Conservation (phyloP, 2,888 invertebrate genomes). For the Epistrophe eligans region DNA sequence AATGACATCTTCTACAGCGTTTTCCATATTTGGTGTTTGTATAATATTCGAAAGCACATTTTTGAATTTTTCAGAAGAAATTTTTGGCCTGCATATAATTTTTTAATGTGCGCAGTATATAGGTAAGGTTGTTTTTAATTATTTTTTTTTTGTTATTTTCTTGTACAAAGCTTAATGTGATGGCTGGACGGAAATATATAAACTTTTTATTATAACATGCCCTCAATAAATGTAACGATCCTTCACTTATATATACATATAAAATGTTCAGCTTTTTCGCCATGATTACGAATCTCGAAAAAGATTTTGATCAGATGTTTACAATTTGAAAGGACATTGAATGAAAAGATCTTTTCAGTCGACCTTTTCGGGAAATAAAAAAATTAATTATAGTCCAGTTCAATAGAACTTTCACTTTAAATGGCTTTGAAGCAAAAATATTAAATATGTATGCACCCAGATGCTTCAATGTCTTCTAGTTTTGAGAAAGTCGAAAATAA, state of each 20-base stretch:
- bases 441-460: too few relatives aligned
- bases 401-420: too few relatives aligned
- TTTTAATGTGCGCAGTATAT: background rate
- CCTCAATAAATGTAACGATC: background rate
- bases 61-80: background rate
- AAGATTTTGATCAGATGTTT: background rate
- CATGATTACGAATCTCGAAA: background rate
- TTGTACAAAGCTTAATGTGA: background rate
- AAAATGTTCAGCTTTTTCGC: background rate
- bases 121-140: background rate
- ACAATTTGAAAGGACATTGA: background rate
- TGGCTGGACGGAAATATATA: background rate
- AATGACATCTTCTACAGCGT: slow-evolving; percentile 35
- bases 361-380: background rate
- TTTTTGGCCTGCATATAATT: background rate
- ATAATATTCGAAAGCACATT: background rate
- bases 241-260: background rate
- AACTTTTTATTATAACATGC: background rate
- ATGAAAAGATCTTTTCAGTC: background rate
- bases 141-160: background rate
- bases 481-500: too few relatives aligned
- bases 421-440: too few relatives aligned
- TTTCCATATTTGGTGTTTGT: slow-evolving; percentile 48
- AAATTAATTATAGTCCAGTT: too few relatives aligned
- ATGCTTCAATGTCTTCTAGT: too few relatives aligned